Evolutionary conservation across 2,113 vertebrate genomes (phyloP).

Genomic region (Meles meles): DNA sequence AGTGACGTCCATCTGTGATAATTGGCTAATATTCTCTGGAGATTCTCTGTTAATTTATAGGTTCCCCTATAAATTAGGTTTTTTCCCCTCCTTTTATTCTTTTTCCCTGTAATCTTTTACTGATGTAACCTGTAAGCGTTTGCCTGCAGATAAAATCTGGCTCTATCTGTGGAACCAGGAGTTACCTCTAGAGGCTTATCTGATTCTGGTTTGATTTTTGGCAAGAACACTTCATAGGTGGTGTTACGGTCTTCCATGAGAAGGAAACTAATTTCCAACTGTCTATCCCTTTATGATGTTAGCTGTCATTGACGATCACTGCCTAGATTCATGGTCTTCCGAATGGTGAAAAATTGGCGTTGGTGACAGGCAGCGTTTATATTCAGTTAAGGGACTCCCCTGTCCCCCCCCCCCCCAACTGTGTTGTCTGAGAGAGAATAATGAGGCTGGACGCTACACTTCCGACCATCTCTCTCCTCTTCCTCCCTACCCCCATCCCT

Average conservation of each 20-base stretch:
- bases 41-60: background rate
- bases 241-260: background rate
- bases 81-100: background rate
- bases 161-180: background rate
- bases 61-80: background rate
- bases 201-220: background rate
- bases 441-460: background rate
- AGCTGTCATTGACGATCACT: background rate
- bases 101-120: background rate
- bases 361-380: background rate
- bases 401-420: background rate
- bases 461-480: background rate
- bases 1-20: background rate
- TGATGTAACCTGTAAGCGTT: background rate
- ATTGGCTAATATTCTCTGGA: background rate
- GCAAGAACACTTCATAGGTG: background rate
- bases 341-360: background rate
- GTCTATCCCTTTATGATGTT: background rate
- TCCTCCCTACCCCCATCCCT: background rate
- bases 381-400: background rate
- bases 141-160: background rate
- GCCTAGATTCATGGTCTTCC: background rate
- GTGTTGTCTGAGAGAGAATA: slow-evolving; percentile 39
- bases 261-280: background rate
- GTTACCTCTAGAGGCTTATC: background rate